Percentiles rank a stretch among this genome's conserved stretches.
These are phyloP conservation scores for Dilophus febrilis DNA, from an alignment of 2,888 invertebrate genomes.

Conservation along the genomic window DNA sequence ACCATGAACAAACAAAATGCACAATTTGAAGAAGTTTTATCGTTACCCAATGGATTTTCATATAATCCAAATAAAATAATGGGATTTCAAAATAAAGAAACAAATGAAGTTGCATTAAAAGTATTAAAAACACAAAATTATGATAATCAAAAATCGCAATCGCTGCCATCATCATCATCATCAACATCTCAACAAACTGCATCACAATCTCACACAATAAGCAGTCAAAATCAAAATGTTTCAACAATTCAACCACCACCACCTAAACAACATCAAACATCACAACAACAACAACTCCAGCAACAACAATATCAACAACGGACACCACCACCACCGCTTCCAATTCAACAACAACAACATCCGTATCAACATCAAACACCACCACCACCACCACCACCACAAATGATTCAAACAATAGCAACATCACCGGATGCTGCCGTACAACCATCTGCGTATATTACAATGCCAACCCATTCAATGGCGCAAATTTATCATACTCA, in stretches of 20 bases:
- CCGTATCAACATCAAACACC: background rate
- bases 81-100: conserved; percentile 29
- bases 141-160: conserved; percentile 16
- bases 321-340: background rate
- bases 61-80: conserved; percentile 30
- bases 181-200: conserved; percentile 1
- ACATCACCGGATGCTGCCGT: no score
- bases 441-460: no score
- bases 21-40: conserved; percentile 9
- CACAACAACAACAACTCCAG: conserved; percentile 6
- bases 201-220: conserved; percentile 1
- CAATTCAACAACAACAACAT: conserved; percentile 6
- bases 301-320: background rate
- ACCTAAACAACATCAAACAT: background rate
- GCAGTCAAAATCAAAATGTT: background rate
- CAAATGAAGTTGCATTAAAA: conserved; percentile 29
- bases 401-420: no score
- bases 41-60: conserved; percentile 22
- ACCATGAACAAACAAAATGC: no score
- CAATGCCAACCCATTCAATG: no score
- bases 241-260: background rate
- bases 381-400: conserved; percentile 9
- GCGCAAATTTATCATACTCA: no score
- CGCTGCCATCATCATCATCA: conserved; percentile 2
- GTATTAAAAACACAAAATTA: conserved; percentile 23